Conservation (phyloP, 2,797 vertebrate genomes). For the Cynodonichthys magdalenae region DNA sequence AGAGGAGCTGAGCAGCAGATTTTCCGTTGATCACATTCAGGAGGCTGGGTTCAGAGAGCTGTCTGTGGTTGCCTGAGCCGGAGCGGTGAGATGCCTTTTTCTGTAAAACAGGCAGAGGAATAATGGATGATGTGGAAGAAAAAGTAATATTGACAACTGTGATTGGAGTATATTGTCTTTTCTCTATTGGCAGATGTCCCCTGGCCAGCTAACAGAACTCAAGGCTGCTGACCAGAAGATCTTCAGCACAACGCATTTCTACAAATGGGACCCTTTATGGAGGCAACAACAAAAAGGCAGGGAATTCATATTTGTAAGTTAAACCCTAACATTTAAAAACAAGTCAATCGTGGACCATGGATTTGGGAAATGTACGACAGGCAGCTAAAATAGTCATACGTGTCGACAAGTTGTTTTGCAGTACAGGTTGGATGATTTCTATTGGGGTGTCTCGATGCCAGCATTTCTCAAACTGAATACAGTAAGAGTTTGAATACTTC, state of each 20-base stretch:
- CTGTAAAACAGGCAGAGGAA: constrained; percentile 37
- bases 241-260: constrained; percentile 36
- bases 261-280: constrained; percentile 25
- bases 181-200: constrained; percentile 46
- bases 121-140: constrained; percentile 54
- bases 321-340: background rate
- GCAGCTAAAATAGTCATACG: background rate
- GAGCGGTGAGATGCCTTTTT: constrained; percentile 41
- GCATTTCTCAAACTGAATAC: no score
- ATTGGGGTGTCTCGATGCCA: background rate
- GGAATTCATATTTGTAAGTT: constrained; percentile 4
- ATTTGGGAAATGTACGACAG: constrained; percentile 5
- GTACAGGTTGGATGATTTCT: constrained; percentile 12
- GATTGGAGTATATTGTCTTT: constrained; percentile 52
- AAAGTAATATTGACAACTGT: constrained; percentile 61
- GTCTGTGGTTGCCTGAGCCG: constrained; percentile 48
- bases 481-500: no score
- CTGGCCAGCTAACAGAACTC: constrained; percentile 25
- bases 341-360: constrained; percentile 11
- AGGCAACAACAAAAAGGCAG: constrained; percentile 31
- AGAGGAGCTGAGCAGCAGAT: constrained; percentile 64
- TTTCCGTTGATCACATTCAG: constrained; percentile 69
- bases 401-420: background rate
- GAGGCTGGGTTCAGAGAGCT: constrained; percentile 64
- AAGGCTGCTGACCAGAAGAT: constrained; percentile 54